phyloP scores from a whole-genome alignment of 2,888 invertebrate genomes.

The Sycophila texana region DNA sequence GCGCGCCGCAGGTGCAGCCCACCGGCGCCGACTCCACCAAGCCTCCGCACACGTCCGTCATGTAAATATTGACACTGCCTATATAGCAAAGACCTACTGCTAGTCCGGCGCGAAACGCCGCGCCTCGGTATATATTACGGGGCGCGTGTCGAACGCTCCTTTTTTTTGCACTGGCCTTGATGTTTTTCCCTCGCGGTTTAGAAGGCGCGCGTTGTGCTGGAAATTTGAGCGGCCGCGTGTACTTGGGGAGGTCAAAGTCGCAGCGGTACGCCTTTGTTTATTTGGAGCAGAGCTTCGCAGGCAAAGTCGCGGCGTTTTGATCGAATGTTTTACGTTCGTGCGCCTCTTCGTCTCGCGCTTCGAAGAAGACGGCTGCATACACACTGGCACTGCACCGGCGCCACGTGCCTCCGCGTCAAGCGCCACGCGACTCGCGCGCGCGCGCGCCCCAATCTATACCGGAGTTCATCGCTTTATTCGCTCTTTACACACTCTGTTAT shows the following conservation, averaged over 20 bases:
- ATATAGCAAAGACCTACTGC: background rate
- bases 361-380: background rate
- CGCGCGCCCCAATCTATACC: constrained; percentile 7
- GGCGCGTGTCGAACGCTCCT: too few species aligned
- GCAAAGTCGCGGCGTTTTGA: background rate
- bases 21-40: constrained; percentile 57
- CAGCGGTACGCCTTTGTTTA: background rate
- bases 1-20: constrained; percentile 21
- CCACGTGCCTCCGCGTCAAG: constrained; percentile 52
- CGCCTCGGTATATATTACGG: background rate
- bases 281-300: background rate
- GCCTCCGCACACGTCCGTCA: constrained; percentile 72
- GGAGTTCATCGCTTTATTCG: too few species aligned
- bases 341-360: constrained; percentile 2
- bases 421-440: constrained; percentile 53
- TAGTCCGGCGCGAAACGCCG: background rate
- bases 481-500: too few species aligned
- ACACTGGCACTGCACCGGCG: constrained; percentile 39
- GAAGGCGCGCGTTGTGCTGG: background rate
- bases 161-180: background rate
- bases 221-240: background rate
- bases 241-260: background rate
- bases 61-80: constrained; percentile 66
- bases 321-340: background rate
- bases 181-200: background rate